phyloP scores from a whole-genome alignment of 2,797 vertebrate genomes.

The Hephaestus fuliginosus region DNA sequence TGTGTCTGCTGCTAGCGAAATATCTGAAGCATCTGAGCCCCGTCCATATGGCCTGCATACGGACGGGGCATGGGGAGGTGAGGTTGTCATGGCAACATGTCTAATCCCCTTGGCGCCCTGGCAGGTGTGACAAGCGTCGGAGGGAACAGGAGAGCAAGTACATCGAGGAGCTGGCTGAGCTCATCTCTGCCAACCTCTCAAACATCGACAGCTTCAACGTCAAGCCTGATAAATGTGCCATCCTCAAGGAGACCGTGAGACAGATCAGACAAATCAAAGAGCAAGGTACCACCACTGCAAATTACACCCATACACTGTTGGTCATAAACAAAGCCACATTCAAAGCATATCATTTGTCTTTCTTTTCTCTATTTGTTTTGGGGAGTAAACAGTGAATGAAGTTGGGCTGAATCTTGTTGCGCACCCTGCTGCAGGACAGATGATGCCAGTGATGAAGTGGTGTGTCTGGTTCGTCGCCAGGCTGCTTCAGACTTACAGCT shows the following conservation, averaged over 20 bases:
- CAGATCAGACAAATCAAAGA: constrained; percentile 99
- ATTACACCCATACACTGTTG: constrained; percentile 2
- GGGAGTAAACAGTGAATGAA: constrained; percentile 33
- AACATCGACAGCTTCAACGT: constrained; percentile 99
- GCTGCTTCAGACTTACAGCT: constrained; percentile 44
- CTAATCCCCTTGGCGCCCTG: constrained; percentile 73
- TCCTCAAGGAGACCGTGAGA: constrained; percentile 98
- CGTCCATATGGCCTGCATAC: constrained; percentile 41
- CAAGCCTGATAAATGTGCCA: constrained; percentile 99
- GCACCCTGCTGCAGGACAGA: constrained; percentile 57
- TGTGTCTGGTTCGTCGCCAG: constrained; percentile 70
- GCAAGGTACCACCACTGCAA: constrained; percentile 88
- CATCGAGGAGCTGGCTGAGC: constrained; percentile 97
- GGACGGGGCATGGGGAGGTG: constrained; percentile 53
- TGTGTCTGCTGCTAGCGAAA: constrained; percentile 29
- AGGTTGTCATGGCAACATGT: constrained; percentile 77
- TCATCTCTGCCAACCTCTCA: constrained; percentile 98
- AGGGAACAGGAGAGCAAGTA: constrained; percentile 99
- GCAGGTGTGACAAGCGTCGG: constrained; percentile 96
- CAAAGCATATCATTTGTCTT: neutral
- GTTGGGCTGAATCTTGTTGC: constrained; percentile 21
- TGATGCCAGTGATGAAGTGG: constrained; percentile 71
- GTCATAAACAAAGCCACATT: neutral
- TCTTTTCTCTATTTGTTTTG: constrained; percentile 16
- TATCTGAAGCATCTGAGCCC: constrained; percentile 46